Evolutionary conservation across 2,113 vertebrate genomes (phyloP), one percentile per base, ranked within the genome.

Genomic region (Cheilinus undulatus): DNA sequence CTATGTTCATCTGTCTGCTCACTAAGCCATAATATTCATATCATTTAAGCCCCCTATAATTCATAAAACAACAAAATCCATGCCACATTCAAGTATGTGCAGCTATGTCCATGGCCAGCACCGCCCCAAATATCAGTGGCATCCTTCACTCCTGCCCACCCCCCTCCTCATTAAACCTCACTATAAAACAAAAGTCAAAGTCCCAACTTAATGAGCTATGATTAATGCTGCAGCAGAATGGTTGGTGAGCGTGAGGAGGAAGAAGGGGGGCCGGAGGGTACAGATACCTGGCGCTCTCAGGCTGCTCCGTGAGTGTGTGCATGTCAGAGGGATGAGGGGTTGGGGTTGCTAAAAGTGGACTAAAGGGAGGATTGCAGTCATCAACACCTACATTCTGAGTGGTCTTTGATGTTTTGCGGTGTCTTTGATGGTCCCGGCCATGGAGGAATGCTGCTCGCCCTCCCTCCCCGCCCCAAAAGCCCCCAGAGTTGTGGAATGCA

Each of bases 401-500:
- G 67, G 71, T 71, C 91, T 94, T 94, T 92, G 92, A 93, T 90
- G 92, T 88, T 48, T 65, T 19, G 75, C 87, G 64, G 84, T 36
- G 32, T 70, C 92, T 94, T 94, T 94, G 92, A 93, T 89, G 89
- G 69, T 24, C 58, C 69, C 56, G 26, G 86, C 82, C 78, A 56
- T 62, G 71, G 78, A 86, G 91, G 90, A 92, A 93, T 91, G 90
- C 82, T n/a, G 66, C 87, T 61, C 76, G 4, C 68, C 61, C 78
- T 38, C 80, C 88, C 69, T 54, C 84, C 83, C 57, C 14, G 22
- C 82, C 74, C 81, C 67, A 84, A 94, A 92, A 91, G 90, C 86
- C 92, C 89, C 91, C 92, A 82, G 73, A 88, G 89, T 86, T 89
- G 88, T 89, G 94, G 94, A 93, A 94, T 94, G 93, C 28, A 28